Conservation (phyloP, 2,888 invertebrate species). For the Mylabris sibirica region DNA sequence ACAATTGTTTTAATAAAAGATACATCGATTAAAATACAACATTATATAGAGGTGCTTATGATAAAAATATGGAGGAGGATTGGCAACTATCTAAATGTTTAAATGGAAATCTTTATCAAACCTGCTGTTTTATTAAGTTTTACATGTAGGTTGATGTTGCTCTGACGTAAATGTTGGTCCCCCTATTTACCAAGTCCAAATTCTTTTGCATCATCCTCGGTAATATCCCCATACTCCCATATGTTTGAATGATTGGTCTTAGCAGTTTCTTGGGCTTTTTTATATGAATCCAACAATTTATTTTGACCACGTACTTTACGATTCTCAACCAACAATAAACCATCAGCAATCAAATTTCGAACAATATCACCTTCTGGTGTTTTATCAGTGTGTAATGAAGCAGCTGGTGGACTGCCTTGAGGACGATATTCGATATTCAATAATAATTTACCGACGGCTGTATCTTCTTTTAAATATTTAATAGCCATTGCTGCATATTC, state of each 20-base stretch:
- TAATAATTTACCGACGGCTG: conserved; percentile 77
- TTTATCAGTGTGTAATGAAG: conserved; percentile 64
- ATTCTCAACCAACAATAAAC: conserved; percentile 81
- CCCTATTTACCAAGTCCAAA: conserved; percentile 64
- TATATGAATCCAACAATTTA: conserved; percentile 80
- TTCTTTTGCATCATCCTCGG: conserved; percentile 86
- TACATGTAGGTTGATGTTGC: conserved; percentile 36
- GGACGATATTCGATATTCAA: conserved; percentile 84
- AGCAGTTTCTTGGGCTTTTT: conserved; percentile 85
- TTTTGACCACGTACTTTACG: conserved; percentile 82
- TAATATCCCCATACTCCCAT: conserved; percentile 99
- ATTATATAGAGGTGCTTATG: conserved; percentile 24
- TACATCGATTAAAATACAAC: neutral
- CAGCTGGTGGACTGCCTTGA: conserved; percentile 64
- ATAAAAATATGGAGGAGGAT: conserved; percentile 32
- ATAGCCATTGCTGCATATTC: conserved; percentile 80
- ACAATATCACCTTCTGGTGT: conserved; percentile 72
- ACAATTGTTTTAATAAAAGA: conserved; percentile 28
- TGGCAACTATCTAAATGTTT: conserved; percentile 33
- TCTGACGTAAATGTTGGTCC: conserved; percentile 41
- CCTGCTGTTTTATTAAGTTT: conserved; percentile 19
- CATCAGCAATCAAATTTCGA: conserved; percentile 84
- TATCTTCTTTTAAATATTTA: conserved; percentile 63
- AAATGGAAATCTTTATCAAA: conserved; percentile 31
- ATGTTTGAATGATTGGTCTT: conserved; percentile 86